A percentile compares a stretch with the other conserved stretches of the same genome.
These are phyloP conservation scores for Anoplius nigerrimus DNA, from an alignment of 2,888 invertebrate genomes.

Conservation along the genomic window DNA sequence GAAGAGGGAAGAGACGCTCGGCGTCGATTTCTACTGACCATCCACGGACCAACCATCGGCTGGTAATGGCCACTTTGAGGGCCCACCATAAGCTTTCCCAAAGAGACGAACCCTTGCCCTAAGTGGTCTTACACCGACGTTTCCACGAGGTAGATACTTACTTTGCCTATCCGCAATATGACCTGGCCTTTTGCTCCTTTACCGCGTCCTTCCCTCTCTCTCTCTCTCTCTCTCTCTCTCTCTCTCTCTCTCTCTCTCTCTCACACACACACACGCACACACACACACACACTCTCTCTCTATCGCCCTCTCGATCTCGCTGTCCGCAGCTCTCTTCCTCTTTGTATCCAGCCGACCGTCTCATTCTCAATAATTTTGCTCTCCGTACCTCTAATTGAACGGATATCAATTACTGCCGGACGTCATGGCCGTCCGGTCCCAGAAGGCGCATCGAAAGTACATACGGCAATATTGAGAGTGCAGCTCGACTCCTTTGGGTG, in stretches of 20 bases:
- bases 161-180: constrained; percentile 65
- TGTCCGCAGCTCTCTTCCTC: constrained; percentile 19
- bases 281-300: constrained; percentile 2
- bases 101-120: constrained; percentile 63
- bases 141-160: constrained; percentile 63
- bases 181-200: constrained; percentile 54
- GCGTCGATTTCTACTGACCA: constrained; percentile 58
- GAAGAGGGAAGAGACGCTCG: constrained; percentile 36
- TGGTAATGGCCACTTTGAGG: constrained; percentile 73
- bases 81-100: constrained; percentile 66
- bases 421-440: background rate
- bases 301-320: background rate
- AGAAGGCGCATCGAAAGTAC: too few species aligned
- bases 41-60: constrained; percentile 56
- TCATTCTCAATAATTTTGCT: too few species aligned
- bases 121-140: constrained; percentile 67
- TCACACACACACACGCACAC: constrained; percentile 3
- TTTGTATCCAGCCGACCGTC: background rate
- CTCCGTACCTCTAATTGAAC: constrained; percentile 51
- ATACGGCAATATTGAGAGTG: too few species aligned
- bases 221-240: constrained; percentile 15
- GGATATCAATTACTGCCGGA: constrained; percentile 54
- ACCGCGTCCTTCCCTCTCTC: constrained; percentile 17
- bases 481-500: too few species aligned
- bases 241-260: constrained; percentile 18